phyloP scores from a whole-genome alignment of 2,797 vertebrate genomes.

The Antennarius maculatus region DNA sequence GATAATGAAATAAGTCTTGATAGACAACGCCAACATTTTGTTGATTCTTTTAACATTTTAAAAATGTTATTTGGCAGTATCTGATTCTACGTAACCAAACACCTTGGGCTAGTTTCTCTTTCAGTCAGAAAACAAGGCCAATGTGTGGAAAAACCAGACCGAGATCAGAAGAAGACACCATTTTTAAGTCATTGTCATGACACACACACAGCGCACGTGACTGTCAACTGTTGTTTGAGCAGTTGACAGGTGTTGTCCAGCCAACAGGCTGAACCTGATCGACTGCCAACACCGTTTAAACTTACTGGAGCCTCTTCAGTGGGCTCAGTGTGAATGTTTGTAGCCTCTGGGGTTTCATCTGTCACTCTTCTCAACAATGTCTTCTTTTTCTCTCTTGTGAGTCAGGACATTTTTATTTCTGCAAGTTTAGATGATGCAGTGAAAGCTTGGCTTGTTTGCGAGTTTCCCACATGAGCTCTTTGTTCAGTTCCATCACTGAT shows the following conservation, averaged over 20 bases:
- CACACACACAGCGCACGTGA: background rate
- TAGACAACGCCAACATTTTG: background rate
- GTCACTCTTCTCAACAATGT: slow-evolving; percentile 28
- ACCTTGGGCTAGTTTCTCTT: background rate
- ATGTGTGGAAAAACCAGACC: background rate
- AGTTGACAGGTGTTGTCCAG: slow-evolving; percentile 18
- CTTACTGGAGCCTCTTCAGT: slow-evolving; percentile 5
- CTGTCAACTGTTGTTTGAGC: slow-evolving; percentile 12
- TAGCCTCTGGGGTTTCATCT: slow-evolving; percentile 38
- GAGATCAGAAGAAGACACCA: background rate
- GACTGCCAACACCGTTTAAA: slow-evolving; percentile 39
- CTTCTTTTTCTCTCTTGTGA: slow-evolving; percentile 22
- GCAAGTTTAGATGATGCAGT: background rate
- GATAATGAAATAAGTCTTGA: background rate
- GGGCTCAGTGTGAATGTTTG: slow-evolving; percentile 11
- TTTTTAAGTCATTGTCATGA: background rate
- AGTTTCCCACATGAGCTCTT: background rate
- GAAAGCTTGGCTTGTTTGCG: background rate
- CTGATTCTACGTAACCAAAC: background rate
- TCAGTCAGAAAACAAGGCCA: background rate
- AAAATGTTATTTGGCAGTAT: background rate
- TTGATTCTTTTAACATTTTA: background rate
- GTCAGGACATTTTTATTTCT: slow-evolving; percentile 5
- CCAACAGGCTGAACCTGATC: slow-evolving; percentile 57
- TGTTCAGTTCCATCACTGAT: background rate